These are phyloP conservation scores for Drosophila mulleri DNA, from an alignment of 2,888 invertebrate genomes.

Conservation along the genomic window DNA sequence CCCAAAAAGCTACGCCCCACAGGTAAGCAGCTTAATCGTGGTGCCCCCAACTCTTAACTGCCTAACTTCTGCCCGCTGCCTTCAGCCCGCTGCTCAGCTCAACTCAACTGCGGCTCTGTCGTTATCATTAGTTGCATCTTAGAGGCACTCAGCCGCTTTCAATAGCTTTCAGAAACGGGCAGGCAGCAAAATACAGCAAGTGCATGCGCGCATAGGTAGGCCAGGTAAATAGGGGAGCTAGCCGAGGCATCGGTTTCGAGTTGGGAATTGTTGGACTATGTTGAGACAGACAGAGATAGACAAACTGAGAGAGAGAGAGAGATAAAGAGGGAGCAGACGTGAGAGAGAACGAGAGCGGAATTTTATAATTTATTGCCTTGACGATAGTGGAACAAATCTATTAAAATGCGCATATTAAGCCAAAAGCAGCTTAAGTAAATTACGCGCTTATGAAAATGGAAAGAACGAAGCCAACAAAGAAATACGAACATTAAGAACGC, in stretches of 20 bases:
- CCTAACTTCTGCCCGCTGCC: not conserved
- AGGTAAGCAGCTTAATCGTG: constrained; percentile 80
- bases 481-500: constrained; percentile 21
- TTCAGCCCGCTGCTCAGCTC: not conserved
- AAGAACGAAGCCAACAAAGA: constrained; percentile 30
- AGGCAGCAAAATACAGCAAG: constrained; percentile 39
- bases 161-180: constrained; percentile 69
- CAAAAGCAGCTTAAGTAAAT: constrained; percentile 82
- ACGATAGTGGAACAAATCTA: constrained; percentile 82
- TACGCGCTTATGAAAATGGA: constrained; percentile 70
- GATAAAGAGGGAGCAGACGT: too few species aligned
- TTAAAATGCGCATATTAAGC: constrained; percentile 82
- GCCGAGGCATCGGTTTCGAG: not conserved
- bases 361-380: constrained; percentile 81
- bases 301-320: not conserved
- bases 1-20: constrained; percentile 77
- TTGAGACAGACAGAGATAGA: not conserved
- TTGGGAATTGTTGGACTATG: constrained; percentile 16
- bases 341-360: constrained; percentile 15
- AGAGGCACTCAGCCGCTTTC: constrained; percentile 78
- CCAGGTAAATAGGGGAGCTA: not conserved
- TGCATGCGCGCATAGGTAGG: constrained; percentile 27
- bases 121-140: constrained; percentile 82
- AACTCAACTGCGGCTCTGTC: constrained; percentile 29
- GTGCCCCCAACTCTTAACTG: constrained; percentile 7